phyloP scores from a whole-genome alignment of 2,113 vertebrate genomes.

The Electrona antarctica region DNA sequence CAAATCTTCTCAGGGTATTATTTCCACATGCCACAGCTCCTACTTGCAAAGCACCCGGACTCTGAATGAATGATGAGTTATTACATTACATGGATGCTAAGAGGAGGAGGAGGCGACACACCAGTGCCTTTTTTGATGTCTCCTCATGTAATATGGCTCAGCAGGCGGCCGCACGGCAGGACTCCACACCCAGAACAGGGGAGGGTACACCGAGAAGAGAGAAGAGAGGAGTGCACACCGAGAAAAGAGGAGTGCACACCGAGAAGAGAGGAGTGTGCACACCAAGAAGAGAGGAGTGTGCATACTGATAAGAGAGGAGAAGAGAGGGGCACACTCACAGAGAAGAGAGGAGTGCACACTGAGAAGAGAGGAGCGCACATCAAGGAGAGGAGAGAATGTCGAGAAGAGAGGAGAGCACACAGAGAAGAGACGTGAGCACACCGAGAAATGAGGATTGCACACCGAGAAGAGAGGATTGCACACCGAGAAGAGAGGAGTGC shows the following conservation, averaged over 20 bases:
- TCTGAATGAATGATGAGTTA: background rate
- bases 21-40: slow-evolving; percentile 26
- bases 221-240: slow-evolving; percentile 1
- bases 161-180: slow-evolving; percentile 32
- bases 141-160: slow-evolving; percentile 49
- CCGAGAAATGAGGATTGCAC: no score
- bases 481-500: no score
- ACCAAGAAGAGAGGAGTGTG: no score
- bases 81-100: slow-evolving; percentile 10
- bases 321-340: no score
- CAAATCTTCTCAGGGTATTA: background rate
- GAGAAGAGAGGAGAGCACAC: no score
- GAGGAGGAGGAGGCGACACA: slow-evolving; percentile 33
- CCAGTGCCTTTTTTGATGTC: slow-evolving; percentile 45
- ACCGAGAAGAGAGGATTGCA: no score
- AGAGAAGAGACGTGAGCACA: no score
- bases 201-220: background rate
- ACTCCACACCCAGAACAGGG: slow-evolving; percentile 33
- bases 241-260: background rate
- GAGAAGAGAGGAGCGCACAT: no score
- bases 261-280: no score
- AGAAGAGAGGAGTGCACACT: no score
- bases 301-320: no score
- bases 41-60: background rate
- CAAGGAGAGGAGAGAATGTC: no score